These are phyloP conservation scores for Danionella cerebrum DNA, from an alignment of 2,113 vertebrate species.

Conservation along the genomic window DNA sequence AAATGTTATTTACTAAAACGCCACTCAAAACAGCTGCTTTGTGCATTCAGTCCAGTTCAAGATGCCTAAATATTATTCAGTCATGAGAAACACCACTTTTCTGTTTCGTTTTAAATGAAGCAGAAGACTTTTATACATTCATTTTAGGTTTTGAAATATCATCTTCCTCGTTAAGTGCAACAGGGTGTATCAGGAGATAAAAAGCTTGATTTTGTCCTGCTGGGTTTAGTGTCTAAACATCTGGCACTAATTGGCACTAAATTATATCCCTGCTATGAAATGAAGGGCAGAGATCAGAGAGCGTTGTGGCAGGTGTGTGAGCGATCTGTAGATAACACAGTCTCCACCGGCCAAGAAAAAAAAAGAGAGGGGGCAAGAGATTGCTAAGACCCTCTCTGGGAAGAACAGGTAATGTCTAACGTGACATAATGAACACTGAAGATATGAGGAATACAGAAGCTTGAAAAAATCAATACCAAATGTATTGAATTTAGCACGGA, in stretches of 20 bases:
- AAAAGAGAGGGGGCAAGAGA: not conserved
- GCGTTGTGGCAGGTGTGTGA: constrained; percentile 15
- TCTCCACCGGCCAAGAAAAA: constrained; percentile 3
- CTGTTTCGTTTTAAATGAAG: not conserved
- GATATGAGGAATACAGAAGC: constrained; percentile 34
- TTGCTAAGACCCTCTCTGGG: not conserved
- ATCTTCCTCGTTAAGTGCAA: constrained; percentile 10
- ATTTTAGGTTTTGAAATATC: constrained; percentile 1
- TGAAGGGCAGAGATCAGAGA: constrained; percentile 31
- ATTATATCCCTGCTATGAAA: constrained; percentile 33
- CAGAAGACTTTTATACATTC: not conserved
- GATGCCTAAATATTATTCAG: too few relatives aligned
- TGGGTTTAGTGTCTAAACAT: constrained; percentile 28
- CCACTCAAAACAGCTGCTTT: too few relatives aligned
- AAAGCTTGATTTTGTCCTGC: constrained; percentile 16
- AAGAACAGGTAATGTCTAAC: constrained; percentile 27
- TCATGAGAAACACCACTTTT: too few relatives aligned
- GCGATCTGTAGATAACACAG: not conserved
- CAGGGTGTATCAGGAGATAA: not conserved
- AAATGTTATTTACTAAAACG: too few relatives aligned
- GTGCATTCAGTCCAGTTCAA: too few relatives aligned
- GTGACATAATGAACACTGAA: constrained; percentile 42
- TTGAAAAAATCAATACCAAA: constrained; percentile 40
- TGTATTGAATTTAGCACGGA: constrained; percentile 40
- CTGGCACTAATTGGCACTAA: constrained; percentile 47